Percentiles rank a stretch among this genome's conserved stretches.
phyloP scores from a whole-genome alignment of 2,888 invertebrate species.

The Protodeltote pygarga region DNA sequence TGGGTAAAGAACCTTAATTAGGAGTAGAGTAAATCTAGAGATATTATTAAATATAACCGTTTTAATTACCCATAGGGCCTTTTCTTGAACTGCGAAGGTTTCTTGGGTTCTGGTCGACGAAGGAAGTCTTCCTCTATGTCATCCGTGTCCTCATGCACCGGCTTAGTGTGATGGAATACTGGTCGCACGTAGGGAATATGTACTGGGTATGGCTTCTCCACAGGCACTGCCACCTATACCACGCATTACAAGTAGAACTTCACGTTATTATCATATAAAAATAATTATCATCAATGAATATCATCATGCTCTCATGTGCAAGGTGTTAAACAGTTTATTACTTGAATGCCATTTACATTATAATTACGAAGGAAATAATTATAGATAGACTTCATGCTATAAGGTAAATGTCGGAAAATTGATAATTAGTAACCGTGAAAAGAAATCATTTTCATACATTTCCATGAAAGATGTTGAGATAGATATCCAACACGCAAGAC shows the following conservation, averaged over 20 bases:
- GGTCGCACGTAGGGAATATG: conserved; percentile 89
- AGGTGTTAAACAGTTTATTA: conserved; percentile 35
- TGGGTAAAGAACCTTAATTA: too few species aligned
- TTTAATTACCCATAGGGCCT: conserved; percentile 67
- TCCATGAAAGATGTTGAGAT: conserved; percentile 25
- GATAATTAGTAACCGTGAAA: conserved; percentile 30
- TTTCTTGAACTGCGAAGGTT: conserved; percentile 64
- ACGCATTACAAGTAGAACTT: conserved; percentile 11
- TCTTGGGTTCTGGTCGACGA: conserved; percentile 69
- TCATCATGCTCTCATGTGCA: conserved; percentile 3
- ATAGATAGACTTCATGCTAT: conserved; percentile 39
- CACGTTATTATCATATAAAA: conserved; percentile 2
- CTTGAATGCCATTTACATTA: conserved; percentile 23
- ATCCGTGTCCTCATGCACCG: conserved; percentile 67
- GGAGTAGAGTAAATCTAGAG: too few species aligned
- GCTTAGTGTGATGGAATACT: conserved; percentile 79
- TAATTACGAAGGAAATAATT: conserved; percentile 32
- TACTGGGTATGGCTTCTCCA: conserved; percentile 91
- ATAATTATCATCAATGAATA: not conserved
- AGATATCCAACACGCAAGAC: conserved; percentile 34
- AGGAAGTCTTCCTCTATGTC: conserved; percentile 66
- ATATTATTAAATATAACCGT: not conserved
- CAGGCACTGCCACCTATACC: conserved; percentile 88
- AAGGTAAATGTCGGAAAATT: conserved; percentile 17
- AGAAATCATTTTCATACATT: conserved; percentile 21